Evolutionary conservation across 2,113 vertebrate species (phyloP).

Genomic region (Corydoras sp.): DNA sequence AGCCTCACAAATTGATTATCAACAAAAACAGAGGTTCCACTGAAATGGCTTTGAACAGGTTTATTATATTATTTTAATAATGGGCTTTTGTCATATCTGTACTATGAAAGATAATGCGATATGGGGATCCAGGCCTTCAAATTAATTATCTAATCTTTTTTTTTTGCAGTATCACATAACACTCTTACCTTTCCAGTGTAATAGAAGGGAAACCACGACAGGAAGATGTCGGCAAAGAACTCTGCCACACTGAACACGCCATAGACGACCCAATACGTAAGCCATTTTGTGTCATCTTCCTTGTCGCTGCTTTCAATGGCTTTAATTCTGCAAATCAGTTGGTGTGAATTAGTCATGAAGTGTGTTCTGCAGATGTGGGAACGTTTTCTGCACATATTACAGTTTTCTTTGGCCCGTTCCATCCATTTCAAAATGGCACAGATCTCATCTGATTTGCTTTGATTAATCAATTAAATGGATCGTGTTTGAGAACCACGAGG

Average conservation of each 20-base stretch:
- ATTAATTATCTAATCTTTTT: too few relatives aligned
- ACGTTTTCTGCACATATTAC: too few relatives aligned
- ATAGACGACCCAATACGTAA: slow-evolving; percentile 98
- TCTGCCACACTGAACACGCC: slow-evolving; percentile 91
- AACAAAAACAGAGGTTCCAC: too few relatives aligned
- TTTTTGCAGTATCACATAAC: not conserved
- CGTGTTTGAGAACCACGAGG: not conserved
- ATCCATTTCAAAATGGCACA: not conserved
- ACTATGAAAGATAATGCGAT: too few relatives aligned
- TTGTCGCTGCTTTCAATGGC: slow-evolving; percentile 95
- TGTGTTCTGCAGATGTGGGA: not conserved
- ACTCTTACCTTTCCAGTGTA: slow-evolving; percentile 87
- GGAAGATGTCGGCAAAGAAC: slow-evolving; percentile 93
- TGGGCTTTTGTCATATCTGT: too few relatives aligned
- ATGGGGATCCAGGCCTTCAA: too few relatives aligned
- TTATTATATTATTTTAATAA: too few relatives aligned
- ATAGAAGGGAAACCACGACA: slow-evolving; percentile 98
- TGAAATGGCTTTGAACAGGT: too few relatives aligned
- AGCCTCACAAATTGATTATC: too few relatives aligned
- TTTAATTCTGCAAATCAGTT: slow-evolving; percentile 77
- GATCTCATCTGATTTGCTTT: not conserved
- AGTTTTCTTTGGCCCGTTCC: not conserved
- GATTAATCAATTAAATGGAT: not conserved
- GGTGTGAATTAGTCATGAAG: not conserved
- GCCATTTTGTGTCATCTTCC: slow-evolving; percentile 96